phyloP scores from a whole-genome alignment of 2,113 vertebrate genomes.

The Prinia subflava region DNA sequence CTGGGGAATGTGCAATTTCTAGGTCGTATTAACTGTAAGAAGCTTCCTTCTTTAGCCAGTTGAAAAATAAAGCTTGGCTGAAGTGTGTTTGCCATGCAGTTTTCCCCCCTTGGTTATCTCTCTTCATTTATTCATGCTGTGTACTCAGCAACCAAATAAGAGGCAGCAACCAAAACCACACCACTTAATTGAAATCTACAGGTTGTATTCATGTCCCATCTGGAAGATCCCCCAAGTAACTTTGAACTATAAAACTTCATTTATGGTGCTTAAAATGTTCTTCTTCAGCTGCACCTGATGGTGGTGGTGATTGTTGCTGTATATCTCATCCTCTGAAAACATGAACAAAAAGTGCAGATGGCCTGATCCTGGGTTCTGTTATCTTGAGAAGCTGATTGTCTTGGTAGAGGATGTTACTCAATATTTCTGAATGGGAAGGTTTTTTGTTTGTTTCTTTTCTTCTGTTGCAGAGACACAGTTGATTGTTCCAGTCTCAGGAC shows the following conservation, averaged over 20 bases:
- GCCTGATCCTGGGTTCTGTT: rapidly evolving
- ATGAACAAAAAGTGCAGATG: neutral
- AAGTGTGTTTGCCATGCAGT: slow-evolving; percentile 39
- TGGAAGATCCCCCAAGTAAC: neutral
- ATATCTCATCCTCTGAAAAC: neutral
- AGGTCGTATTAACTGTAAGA: slow-evolving; percentile 69
- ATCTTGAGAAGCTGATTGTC: neutral
- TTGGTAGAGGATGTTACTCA: neutral
- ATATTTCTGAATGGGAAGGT: neutral
- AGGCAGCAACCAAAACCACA: neutral
- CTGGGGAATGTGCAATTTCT: slow-evolving; percentile 68
- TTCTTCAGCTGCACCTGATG: neutral
- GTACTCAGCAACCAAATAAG: neutral
- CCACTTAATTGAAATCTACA: neutral
- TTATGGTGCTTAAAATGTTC: neutral
- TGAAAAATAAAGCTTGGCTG: slow-evolving; percentile 58
- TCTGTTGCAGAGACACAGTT: neutral
- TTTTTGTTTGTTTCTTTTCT: neutral
- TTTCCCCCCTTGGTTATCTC: neutral
- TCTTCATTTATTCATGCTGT: slow-evolving; percentile 13
- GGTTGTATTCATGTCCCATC: neutral
- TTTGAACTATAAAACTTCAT: neutral
- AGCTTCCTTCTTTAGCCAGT: slow-evolving; percentile 33
- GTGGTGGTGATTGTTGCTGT: neutral
- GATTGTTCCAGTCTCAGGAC: neutral